Conservation (phyloP, 2,113 vertebrate species). For the Otocyon megalotis region DNA sequence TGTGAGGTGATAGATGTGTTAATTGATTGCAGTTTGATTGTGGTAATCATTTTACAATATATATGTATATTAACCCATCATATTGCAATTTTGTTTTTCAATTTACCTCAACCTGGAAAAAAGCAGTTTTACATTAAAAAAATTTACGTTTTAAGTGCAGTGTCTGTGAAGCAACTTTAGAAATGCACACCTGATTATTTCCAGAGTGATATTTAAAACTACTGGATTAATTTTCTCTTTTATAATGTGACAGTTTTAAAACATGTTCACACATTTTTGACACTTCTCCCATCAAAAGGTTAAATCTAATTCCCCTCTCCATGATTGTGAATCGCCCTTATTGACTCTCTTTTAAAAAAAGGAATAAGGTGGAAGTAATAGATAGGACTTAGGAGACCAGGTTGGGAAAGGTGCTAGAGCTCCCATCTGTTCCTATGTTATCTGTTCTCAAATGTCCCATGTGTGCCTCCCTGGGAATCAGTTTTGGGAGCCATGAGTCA, state of each 20-base stretch:
- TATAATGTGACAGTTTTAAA: background rate
- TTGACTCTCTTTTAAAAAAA: background rate
- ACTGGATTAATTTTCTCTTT: background rate
- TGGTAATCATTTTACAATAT: background rate
- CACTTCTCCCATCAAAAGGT: background rate
- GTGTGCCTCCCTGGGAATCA: background rate
- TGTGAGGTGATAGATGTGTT: background rate
- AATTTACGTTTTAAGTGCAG: slow-evolving; percentile 5
- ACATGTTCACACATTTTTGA: background rate
- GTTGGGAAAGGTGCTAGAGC: background rate
- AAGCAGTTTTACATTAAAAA: background rate
- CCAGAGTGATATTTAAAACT: background rate
- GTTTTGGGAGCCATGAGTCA: background rate
- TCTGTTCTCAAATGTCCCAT: background rate
- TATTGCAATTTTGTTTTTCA: background rate
- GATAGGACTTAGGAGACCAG: background rate
- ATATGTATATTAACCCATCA: background rate
- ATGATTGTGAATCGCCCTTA: background rate
- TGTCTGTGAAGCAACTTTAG: background rate
- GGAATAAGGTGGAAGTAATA: background rate
- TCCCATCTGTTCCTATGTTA: background rate
- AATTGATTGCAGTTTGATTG: background rate
- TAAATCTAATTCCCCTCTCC: background rate
- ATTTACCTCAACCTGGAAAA: background rate
- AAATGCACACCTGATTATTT: slow-evolving; percentile 18